phyloP scores from a whole-genome alignment of 2,888 invertebrate species.

The Microctonus brassicae region DNA sequence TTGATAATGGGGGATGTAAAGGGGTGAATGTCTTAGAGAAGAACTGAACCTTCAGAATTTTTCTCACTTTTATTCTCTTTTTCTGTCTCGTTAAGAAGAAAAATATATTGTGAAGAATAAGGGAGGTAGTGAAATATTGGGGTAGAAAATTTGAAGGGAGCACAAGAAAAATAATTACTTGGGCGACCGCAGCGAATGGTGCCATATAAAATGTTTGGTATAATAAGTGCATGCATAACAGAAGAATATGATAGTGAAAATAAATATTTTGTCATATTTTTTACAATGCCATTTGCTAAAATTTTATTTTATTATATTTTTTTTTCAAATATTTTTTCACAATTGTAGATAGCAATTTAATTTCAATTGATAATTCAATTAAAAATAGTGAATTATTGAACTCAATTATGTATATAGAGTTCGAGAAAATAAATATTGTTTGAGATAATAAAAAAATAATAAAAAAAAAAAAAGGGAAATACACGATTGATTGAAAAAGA shows the following conservation, averaged over 20 bases:
- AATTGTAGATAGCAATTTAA: too few relatives aligned
- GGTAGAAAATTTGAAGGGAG: constrained; percentile 42
- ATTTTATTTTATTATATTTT: too few relatives aligned
- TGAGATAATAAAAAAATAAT: too few relatives aligned
- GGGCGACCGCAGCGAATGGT: constrained; percentile 41
- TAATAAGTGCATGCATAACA: constrained; percentile 37
- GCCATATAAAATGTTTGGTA: background rate
- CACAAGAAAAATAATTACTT: constrained; percentile 66
- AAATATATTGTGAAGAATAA: constrained; percentile 14
- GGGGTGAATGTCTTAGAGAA: constrained; percentile 36
- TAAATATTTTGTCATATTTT: background rate
- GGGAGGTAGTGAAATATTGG: constrained; percentile 33
- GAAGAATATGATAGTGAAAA: constrained; percentile 11
- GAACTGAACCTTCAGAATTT: constrained; percentile 37
- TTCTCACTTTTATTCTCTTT: constrained; percentile 38
- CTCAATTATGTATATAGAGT: too few relatives aligned
- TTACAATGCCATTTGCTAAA: too few relatives aligned
- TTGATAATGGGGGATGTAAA: background rate
- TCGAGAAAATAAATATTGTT: too few relatives aligned
- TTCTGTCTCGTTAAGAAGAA: constrained; percentile 30
- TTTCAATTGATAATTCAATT: too few relatives aligned
- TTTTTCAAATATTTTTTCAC: background rate
- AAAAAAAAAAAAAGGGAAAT: too few relatives aligned
- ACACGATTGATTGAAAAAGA: too few relatives aligned
- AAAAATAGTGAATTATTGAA: too few relatives aligned